Evolutionary conservation across 2,797 vertebrate species (phyloP).

Genomic region (Macropus fuliginosus): DNA sequence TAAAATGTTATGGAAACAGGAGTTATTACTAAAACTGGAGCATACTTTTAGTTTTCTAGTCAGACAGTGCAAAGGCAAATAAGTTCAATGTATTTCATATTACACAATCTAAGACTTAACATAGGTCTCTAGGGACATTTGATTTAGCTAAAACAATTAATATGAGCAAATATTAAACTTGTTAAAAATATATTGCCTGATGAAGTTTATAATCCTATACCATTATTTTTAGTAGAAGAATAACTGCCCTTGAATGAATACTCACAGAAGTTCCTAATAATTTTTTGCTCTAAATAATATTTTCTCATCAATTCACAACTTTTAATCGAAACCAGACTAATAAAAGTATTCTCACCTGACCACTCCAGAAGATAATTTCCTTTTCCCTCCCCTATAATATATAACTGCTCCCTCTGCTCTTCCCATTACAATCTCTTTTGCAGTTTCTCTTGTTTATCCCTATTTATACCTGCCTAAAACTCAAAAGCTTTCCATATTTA

Average conservation of each 20-base stretch:
- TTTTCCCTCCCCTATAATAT: background rate
- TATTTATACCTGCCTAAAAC: background rate
- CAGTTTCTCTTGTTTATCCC: background rate
- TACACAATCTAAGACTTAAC: background rate
- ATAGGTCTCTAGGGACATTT: background rate
- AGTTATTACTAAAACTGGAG: background rate
- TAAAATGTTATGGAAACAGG: background rate
- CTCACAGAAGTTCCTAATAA: conserved; percentile 3
- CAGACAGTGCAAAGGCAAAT: background rate
- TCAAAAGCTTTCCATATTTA: background rate
- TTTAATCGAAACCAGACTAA: background rate
- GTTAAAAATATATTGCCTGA: conserved; percentile 2
- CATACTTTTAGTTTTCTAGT: background rate
- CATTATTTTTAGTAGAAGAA: background rate
- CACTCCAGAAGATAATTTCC: background rate
- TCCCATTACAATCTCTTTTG: background rate
- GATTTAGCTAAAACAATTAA: conserved; percentile 39
- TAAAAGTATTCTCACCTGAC: background rate
- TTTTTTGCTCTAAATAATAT: conserved; percentile 15
- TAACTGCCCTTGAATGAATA: background rate
- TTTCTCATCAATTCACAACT: fast-evolving
- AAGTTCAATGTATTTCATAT: background rate
- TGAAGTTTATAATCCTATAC: background rate
- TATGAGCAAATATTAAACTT: background rate
- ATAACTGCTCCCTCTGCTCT: background rate